Conservation (phyloP, 2,888 invertebrate species). For the Tuberolachnus salignus region DNA sequence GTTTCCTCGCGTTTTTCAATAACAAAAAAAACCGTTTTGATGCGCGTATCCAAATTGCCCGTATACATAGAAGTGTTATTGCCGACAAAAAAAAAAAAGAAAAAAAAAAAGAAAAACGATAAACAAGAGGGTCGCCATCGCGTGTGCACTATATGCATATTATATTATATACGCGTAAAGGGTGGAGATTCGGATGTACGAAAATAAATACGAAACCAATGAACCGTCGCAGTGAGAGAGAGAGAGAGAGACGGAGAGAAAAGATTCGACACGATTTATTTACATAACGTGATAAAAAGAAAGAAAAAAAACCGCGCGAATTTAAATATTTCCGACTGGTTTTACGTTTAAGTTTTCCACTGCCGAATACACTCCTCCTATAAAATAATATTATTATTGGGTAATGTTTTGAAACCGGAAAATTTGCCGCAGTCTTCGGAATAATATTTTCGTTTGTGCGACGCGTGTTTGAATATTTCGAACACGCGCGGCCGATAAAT, state of each 20-base stretch:
- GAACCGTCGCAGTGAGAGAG: conserved; percentile 25
- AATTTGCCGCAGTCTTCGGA: not conserved
- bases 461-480: not conserved
- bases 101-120: not conserved
- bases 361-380: not conserved
- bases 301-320: conserved; percentile 14
- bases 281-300: conserved; percentile 36
- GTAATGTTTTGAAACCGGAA: conserved; percentile 24
- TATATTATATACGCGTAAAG: conserved; percentile 7
- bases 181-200: conserved; percentile 13
- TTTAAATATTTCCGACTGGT: conserved; percentile 39
- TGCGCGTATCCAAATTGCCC: too few relatives aligned
- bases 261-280: conserved; percentile 37
- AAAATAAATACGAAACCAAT: conserved; percentile 26
- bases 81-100: too few relatives aligned
- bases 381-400: not conserved
- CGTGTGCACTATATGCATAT: not conserved
- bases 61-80: not conserved
- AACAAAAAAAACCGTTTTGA: not conserved
- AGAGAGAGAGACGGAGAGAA: not conserved
- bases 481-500: not conserved
- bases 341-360: conserved; percentile 10
- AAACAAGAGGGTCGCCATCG: conserved; percentile 22
- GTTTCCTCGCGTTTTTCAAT: too few relatives aligned
- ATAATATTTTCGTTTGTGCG: not conserved